These are phyloP conservation scores for Bembecia ichneumoniformis DNA, from an alignment of 2,888 invertebrate species.

Conservation along the genomic window DNA sequence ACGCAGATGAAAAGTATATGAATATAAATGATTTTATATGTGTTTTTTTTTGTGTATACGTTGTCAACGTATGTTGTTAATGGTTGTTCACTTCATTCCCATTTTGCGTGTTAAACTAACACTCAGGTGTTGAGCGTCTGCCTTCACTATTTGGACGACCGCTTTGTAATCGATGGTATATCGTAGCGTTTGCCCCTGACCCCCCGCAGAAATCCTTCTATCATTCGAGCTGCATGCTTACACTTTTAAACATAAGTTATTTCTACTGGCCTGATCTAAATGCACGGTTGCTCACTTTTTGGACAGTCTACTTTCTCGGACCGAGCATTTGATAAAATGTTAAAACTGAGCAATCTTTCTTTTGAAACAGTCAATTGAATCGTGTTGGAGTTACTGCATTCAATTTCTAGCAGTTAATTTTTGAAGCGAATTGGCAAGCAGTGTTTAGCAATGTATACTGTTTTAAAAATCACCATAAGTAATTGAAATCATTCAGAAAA, in stretches of 20 bases:
- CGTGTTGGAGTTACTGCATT: neutral
- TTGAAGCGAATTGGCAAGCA: constrained; percentile 2
- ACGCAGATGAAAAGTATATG: constrained; percentile 40
- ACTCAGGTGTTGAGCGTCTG: constrained; percentile 33
- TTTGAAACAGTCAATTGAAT: too few relatives aligned
- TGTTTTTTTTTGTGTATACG: constrained; percentile 29
- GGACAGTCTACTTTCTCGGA: too few relatives aligned
- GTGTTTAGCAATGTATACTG: too few relatives aligned
- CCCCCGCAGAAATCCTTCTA: constrained; percentile 48
- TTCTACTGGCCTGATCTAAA: constrained; percentile 17
- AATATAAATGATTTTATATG: constrained; percentile 39
- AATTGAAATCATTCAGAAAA: neutral
- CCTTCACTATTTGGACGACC: constrained; percentile 49
- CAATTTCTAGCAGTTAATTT: neutral
- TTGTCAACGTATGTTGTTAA: constrained; percentile 60
- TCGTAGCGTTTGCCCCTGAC: constrained; percentile 47
- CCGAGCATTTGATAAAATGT: too few relatives aligned
- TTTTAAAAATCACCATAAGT: constrained; percentile 3
- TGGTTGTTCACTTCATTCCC: constrained; percentile 54
- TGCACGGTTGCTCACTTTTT: too few relatives aligned
- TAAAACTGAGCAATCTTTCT: too few relatives aligned
- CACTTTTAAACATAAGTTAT: constrained; percentile 37
- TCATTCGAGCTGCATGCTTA: constrained; percentile 52
- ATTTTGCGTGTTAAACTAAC: constrained; percentile 57
- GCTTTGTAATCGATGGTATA: constrained; percentile 53